Percentiles rank a stretch among this genome's conserved stretches.
Evolutionary conservation across 2,888 invertebrate genomes (phyloP).

Genomic region (Ceratothoa steindachneri): DNA sequence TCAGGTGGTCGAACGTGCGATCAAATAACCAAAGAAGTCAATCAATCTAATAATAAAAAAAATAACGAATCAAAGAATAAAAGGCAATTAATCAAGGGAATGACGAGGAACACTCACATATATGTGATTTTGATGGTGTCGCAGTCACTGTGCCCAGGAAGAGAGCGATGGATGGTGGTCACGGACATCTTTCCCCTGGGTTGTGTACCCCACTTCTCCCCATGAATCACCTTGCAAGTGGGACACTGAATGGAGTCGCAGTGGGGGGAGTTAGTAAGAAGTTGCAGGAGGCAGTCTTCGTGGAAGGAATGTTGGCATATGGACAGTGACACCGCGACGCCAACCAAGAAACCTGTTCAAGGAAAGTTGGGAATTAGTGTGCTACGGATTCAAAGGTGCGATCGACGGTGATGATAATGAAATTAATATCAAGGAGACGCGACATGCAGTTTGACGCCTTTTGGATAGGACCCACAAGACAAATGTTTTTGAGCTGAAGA

Average conservation of each 20-base stretch:
- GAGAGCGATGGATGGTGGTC: constrained; percentile 50
- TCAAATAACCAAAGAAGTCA: no score
- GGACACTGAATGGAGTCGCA: constrained; percentile 69
- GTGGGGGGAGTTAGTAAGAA: constrained; percentile 60
- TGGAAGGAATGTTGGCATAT: constrained; percentile 77
- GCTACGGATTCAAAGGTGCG: no score
- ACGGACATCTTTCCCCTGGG: constrained; percentile 58
- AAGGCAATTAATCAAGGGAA: no score
- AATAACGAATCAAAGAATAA: no score
- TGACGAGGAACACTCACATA: no score
- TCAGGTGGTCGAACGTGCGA: no score
- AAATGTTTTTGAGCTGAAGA: no score
- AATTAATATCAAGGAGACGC: no score
- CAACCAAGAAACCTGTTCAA: not conserved
- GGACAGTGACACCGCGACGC: constrained; percentile 62
- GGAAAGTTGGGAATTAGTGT: not conserved
- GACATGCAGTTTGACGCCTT: no score
- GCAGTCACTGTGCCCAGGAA: constrained; percentile 66
- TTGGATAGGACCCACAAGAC: no score
- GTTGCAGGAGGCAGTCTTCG: constrained; percentile 70
- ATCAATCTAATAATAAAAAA: no score
- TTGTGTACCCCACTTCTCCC: constrained; percentile 73
- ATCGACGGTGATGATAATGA: no score
- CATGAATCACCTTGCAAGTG: constrained; percentile 78
- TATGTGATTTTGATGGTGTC: constrained; percentile 79